Evolutionary conservation across 2,113 vertebrate species (phyloP).

Genomic region (Zosterops hypoxanthus): DNA sequence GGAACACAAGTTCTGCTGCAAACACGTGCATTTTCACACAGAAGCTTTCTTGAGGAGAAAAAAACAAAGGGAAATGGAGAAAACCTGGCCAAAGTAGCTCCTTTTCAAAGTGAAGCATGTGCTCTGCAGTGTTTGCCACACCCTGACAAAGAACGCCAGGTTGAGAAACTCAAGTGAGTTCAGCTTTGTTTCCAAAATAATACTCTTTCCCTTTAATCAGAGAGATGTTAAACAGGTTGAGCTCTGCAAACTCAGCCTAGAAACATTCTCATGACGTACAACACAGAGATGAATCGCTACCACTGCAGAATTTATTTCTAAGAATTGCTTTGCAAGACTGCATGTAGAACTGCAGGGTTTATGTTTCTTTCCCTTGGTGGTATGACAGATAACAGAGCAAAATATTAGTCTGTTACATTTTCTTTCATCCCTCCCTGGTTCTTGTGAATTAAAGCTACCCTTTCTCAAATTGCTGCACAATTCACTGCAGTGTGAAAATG

Average conservation of each 20-base stretch:
- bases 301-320: background rate
- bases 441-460: background rate
- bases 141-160: slow-evolving; percentile 6
- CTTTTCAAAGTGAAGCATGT: background rate
- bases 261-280: background rate
- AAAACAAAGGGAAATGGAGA: background rate
- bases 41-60: background rate
- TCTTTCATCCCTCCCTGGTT: background rate
- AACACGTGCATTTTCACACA: background rate
- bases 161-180: slow-evolving; percentile 41
- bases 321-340: background rate
- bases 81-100: background rate
- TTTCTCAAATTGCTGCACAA: background rate
- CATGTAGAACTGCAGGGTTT: background rate
- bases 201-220: slow-evolving; percentile 50
- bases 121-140: background rate
- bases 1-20: background rate
- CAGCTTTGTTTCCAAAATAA: slow-evolving; percentile 53
- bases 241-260: slow-evolving; percentile 36
- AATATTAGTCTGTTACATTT: background rate
- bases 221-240: slow-evolving; percentile 21
- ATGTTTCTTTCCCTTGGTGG: background rate
- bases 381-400: background rate
- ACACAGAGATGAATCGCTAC: background rate
- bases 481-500: background rate